These are phyloP conservation scores for Colletes gigas DNA, from an alignment of 1,140 invertebrate species.

Conservation along the genomic window DNA sequence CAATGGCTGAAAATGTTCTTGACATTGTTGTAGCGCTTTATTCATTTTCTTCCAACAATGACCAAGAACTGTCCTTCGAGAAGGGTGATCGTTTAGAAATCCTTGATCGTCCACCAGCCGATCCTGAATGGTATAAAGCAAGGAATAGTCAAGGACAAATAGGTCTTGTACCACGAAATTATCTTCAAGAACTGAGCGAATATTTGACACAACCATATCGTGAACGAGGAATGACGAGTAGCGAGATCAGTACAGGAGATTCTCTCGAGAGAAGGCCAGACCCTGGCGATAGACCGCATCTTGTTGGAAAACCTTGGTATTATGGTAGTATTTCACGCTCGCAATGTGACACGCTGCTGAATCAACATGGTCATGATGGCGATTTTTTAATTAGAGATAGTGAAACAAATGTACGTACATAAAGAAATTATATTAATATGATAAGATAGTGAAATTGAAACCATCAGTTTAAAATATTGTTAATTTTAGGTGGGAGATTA, in stretches of 20 bases:
- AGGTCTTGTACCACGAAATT: slow-evolving; percentile 97
- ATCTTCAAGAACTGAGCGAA: slow-evolving; percentile 94
- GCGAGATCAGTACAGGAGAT: slow-evolving; percentile 79
- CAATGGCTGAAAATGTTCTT: slow-evolving; percentile 95
- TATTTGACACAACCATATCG: slow-evolving; percentile 92
- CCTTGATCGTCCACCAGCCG: slow-evolving; percentile 95
- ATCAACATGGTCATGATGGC: slow-evolving; percentile 96
- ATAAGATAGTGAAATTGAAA: no score
- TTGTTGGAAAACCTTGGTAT: slow-evolving; percentile 95
- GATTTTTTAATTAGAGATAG: slow-evolving; percentile 99
- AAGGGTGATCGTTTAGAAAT: slow-evolving; percentile 98
- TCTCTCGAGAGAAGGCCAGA: slow-evolving; percentile 79
- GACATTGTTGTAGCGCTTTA: slow-evolving; percentile 97
- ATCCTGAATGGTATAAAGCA: slow-evolving; percentile 99
- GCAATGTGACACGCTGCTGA: slow-evolving; percentile 96
- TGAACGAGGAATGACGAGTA: slow-evolving; percentile 81
- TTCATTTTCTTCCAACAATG: slow-evolving; percentile 96
- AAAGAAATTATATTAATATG: background rate
- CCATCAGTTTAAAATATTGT: slow-evolving; percentile 10
- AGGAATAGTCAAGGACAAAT: slow-evolving; percentile 94
- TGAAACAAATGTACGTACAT: slow-evolving; percentile 96
- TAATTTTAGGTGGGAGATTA: slow-evolving; percentile 95
- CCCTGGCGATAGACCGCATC: slow-evolving; percentile 85
- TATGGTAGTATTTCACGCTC: slow-evolving; percentile 96
- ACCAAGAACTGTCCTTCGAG: slow-evolving; percentile 98